Evolutionary conservation across 2,888 invertebrate genomes (phyloP).

Genomic region (Biston betularia): DNA sequence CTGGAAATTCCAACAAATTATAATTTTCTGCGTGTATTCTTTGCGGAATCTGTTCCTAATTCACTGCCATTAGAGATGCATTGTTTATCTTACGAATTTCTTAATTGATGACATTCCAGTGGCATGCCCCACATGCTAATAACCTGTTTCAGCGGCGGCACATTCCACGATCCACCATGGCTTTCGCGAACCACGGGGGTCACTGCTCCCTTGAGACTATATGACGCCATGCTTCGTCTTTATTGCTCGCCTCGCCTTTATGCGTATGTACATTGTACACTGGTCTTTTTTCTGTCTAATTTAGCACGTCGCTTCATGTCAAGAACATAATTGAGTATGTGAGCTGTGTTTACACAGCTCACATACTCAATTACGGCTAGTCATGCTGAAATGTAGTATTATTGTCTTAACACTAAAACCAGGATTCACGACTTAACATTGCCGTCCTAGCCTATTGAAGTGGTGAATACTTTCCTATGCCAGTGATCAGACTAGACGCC

Average conservation of each 20-base stretch:
- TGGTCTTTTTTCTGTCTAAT: conserved; percentile 23
- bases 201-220: conserved; percentile 69
- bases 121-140: conserved; percentile 40
- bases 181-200: conserved; percentile 62
- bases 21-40: not conserved
- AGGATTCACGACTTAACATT: conserved; percentile 22
- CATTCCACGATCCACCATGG: conserved; percentile 49
- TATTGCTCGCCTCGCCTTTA: conserved; percentile 47
- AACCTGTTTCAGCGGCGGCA: conserved; percentile 39
- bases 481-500: conserved; percentile 12
- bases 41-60: not conserved
- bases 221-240: conserved; percentile 59
- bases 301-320: conserved; percentile 19
- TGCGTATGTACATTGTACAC: conserved; percentile 39
- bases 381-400: conserved; percentile 20
- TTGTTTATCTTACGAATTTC: conserved; percentile 7
- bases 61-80: not conserved
- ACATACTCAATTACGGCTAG: conserved; percentile 25
- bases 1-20: not conserved
- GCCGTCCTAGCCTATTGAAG: conserved; percentile 24
- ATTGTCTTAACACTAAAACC: conserved; percentile 17
- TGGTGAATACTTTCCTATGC: conserved; percentile 21
- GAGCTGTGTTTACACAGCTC: no score
- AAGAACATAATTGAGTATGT: conserved; percentile 26
- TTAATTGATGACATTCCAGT: conserved; percentile 17